Base-by-base conservation (phyloP, 64 coral and sea anemone genomes). In the Porites australiensis region DNA sequence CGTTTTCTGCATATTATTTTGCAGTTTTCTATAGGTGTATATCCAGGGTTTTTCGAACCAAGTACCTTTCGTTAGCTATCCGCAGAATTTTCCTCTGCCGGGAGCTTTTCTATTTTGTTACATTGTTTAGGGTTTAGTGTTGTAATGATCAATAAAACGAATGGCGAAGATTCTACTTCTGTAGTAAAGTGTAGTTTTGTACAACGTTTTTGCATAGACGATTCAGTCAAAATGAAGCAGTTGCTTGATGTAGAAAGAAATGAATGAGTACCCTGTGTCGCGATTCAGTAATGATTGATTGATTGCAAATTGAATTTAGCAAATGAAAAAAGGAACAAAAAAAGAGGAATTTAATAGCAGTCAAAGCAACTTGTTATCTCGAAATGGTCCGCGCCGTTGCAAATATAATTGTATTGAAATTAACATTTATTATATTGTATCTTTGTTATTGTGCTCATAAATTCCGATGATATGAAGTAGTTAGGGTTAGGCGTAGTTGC, bases 361-460 rank as follows among this genome's bases (percentile, higher is more conserved):
- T 68, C 81, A 84, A n/a, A 83, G 63, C 61, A 68, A 84, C 61
- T 50, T 84, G 81, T 84, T 57, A 12, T 84, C 81, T 46, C 67
- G 51, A 78, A 82, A 83, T 83, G 81, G 64, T 84, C 63, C 44
- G 81, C 81, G 61, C 63, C 47, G 81, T 84, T 46, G 63, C 81
- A 84, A 84, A 84, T 84, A 84, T 84, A 84, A 84, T 84, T 84
- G 81, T 84, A 84, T 69, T 84, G 81, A 84, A 84, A 84, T 84
- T 84, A 69, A 84, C 81, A 84, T 84, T 84, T 84, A 84, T 84
- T 84, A 84, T 84, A 84, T 84, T 69, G 81, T 84, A 69, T 84
- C 63, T 47, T 64, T 84, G 81, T 84, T 84, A 84, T 84, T 84
- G 9, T 82, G 79, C 79, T 18, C 65, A 82, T 82, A 64, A 82